phyloP scores from a whole-genome alignment of 64 coral and sea anemone genomes.

The Montipora capricornis region DNA sequence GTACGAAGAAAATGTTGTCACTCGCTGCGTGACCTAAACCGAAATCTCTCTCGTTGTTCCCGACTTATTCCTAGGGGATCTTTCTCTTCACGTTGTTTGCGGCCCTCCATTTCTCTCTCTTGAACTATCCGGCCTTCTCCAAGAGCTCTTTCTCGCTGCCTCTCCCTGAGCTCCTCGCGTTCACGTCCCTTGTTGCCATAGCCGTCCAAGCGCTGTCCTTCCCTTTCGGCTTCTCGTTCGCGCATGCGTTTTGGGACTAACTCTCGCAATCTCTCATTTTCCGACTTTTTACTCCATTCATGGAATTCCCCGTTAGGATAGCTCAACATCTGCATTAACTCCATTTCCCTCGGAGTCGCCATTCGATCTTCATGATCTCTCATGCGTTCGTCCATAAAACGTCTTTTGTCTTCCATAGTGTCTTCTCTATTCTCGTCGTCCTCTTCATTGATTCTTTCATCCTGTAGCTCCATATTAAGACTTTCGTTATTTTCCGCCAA shows the following conservation, averaged over 20 bases:
- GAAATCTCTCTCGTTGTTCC: slow-evolving; percentile 35
- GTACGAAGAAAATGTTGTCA: neutral
- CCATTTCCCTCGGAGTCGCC: neutral
- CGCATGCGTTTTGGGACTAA: slow-evolving; percentile 16
- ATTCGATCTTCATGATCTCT: neutral
- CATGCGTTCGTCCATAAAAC: slow-evolving; percentile 1
- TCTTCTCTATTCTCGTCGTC: neutral
- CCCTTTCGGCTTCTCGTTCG: slow-evolving; percentile 42
- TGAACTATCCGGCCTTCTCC: neutral
- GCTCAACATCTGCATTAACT: neutral
- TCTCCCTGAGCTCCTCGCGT: slow-evolving; percentile 42
- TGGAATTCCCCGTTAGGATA: neutral
- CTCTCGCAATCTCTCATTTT: neutral
- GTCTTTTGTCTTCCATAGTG: neutral
- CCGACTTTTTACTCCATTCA: slow-evolving; percentile 9
- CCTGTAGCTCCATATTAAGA: neutral
- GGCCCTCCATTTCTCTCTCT: slow-evolving; percentile 29
- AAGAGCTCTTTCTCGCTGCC: slow-evolving; percentile 6
- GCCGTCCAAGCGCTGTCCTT: slow-evolving; percentile 4
- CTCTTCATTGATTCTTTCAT: neutral
- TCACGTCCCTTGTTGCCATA: slow-evolving; percentile 24
- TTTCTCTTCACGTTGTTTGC: slow-evolving; percentile 27
- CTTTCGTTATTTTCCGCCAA: neutral
- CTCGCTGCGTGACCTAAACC: slow-evolving; percentile 8
- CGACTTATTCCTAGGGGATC: neutral